phyloP scores from a whole-genome alignment of 2,113 vertebrate genomes.

The Psilopogon haemacephalus region DNA sequence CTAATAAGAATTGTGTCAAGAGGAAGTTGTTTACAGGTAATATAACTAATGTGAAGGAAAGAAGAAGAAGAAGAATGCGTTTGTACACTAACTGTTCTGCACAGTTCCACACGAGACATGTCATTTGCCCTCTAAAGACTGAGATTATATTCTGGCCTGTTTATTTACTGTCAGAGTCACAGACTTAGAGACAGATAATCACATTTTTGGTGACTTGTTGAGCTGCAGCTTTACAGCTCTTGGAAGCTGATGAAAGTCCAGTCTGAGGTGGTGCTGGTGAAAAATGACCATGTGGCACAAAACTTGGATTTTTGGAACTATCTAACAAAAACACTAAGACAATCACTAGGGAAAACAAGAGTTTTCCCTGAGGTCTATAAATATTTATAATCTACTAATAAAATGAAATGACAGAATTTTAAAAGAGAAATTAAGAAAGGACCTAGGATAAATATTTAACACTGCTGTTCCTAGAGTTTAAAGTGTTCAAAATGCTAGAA shows the following conservation, averaged over 20 bases:
- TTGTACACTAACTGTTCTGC: neutral
- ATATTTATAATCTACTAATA: neutral
- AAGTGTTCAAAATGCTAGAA: neutral
- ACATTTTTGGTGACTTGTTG: neutral
- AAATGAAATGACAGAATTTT: neutral
- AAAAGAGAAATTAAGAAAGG: neutral
- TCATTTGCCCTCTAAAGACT: neutral
- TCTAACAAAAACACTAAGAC: neutral
- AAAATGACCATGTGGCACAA: neutral
- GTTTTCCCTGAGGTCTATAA: too few relatives aligned
- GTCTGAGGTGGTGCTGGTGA: neutral
- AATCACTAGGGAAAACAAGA: neutral
- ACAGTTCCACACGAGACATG: accelerated
- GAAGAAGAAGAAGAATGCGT: neutral
- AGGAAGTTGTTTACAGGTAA: neutral
- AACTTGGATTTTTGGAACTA: neutral
- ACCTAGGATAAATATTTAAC: neutral
- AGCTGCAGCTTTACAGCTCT: neutral
- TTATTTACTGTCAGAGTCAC: neutral
- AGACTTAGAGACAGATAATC: neutral
- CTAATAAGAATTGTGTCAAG: neutral
- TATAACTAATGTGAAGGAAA: neutral
- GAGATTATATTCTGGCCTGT: neutral
- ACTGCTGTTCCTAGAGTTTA: neutral
- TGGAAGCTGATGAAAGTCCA: neutral